phyloP scores from a whole-genome alignment of 2,888 invertebrate species.

The Salticus scenicus region DNA sequence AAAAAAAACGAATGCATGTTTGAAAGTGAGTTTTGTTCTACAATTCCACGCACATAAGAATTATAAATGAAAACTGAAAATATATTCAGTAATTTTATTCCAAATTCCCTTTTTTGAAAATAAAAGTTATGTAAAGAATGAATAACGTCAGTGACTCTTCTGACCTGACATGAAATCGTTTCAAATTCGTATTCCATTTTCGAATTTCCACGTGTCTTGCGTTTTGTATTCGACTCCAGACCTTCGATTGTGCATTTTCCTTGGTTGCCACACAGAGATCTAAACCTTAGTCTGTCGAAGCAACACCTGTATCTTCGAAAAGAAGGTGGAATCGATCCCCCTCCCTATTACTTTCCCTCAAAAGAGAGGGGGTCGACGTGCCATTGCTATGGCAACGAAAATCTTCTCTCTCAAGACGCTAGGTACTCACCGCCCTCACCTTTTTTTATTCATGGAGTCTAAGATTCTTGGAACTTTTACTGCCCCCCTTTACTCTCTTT shows the following conservation, averaged over 20 bases:
- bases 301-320: slow-evolving; percentile 14
- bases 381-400: background rate
- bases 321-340: background rate
- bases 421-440: background rate
- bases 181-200: background rate
- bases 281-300: background rate
- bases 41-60: no score
- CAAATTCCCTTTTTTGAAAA: no score
- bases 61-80: no score
- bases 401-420: slow-evolving; percentile 13
- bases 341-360: background rate
- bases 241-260: background rate
- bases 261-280: background rate
- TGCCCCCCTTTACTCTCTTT: background rate
- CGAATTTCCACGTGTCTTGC: background rate
- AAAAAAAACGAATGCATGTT: no score
- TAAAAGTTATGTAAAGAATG: no score
- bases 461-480: slow-evolving; percentile 12
- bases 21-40: no score
- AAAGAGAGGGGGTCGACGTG: background rate
- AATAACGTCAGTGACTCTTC: no score
- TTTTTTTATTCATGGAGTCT: slow-evolving; percentile 14
- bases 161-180: no score
- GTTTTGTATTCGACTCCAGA: background rate
- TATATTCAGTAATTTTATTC: no score